These are phyloP conservation scores for Solea senegalensis DNA, from an alignment of 2,113 vertebrate species.

Conservation along the genomic window DNA sequence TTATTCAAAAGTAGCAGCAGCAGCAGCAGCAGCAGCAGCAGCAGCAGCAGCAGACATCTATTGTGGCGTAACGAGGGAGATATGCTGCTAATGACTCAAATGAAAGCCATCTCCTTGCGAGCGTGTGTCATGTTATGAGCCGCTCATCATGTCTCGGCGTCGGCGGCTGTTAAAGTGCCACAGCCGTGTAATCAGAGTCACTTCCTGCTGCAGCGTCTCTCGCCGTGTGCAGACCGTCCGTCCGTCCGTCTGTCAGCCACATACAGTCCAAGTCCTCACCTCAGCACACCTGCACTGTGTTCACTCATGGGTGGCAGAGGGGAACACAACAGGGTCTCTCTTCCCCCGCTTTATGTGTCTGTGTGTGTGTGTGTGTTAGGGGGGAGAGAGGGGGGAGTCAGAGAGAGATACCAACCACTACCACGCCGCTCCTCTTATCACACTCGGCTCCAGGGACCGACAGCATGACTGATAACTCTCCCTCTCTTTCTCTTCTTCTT, in stretches of 20 bases:
- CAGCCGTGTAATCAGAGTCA: slow-evolving; percentile 33
- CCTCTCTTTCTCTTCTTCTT: slow-evolving; percentile 28
- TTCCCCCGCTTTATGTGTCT: slow-evolving; percentile 11
- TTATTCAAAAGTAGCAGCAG: no score
- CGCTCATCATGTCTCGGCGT: slow-evolving; percentile 3
- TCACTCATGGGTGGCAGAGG: slow-evolving; percentile 57
- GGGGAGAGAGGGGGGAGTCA: slow-evolving; percentile 8
- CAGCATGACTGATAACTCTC: slow-evolving; percentile 70
- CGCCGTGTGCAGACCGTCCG: slow-evolving; percentile 32
- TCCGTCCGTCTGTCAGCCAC: slow-evolving; percentile 36
- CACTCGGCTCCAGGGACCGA: slow-evolving; percentile 65
- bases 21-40: neutral
- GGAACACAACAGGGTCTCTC: slow-evolving; percentile 60
- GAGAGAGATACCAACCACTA: slow-evolving; percentile 54
- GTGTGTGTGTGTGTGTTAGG: slow-evolving; percentile 20
- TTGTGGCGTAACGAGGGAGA: neutral
- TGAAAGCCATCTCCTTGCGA: neutral
- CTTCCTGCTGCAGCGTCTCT: slow-evolving; percentile 25
- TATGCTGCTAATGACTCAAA: slow-evolving; percentile 1
- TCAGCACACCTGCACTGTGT: slow-evolving; percentile 62
- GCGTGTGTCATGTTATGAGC: slow-evolving; percentile 6
- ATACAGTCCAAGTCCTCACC: slow-evolving; percentile 35
- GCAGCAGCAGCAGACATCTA: neutral
- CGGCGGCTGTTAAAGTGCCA: slow-evolving; percentile 5
- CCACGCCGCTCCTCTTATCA: slow-evolving; percentile 65